Conservation (phyloP, 2,888 invertebrate genomes). For the Electrophaes corylata region DNA sequence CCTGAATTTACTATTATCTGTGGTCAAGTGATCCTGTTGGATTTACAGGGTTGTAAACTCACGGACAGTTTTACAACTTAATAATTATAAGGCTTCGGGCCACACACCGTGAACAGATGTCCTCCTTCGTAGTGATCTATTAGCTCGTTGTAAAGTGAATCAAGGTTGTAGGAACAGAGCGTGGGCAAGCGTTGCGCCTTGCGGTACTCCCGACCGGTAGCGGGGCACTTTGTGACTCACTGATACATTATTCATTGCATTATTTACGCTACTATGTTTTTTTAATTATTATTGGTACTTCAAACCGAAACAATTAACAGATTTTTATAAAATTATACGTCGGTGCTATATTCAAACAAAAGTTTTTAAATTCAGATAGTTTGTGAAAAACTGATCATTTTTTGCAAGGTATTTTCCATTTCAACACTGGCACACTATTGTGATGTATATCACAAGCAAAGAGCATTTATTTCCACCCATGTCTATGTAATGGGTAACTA, state of each 20-base stretch:
- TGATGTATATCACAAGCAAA: no score
- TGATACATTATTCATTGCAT: slow-evolving; percentile 28
- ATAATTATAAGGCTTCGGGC: slow-evolving; percentile 54
- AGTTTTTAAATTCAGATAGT: no score
- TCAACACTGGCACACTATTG: no score
- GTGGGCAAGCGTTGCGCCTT: slow-evolving; percentile 60
- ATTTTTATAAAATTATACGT: no score
- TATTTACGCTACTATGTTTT: neutral
- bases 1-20: slow-evolving; percentile 41
- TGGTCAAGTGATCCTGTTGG: slow-evolving; percentile 47
- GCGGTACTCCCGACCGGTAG: slow-evolving; percentile 60
- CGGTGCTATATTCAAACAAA: no score
- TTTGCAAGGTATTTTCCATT: no score
- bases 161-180: slow-evolving; percentile 46
- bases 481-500: no score
- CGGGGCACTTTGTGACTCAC: slow-evolving; percentile 50
- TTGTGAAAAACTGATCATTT: no score
- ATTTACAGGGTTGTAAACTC: slow-evolving; percentile 50
- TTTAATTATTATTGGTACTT: no score
- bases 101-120: slow-evolving; percentile 61
- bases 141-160: slow-evolving; percentile 41
- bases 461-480: no score
- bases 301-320: no score
- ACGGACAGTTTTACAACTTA: slow-evolving; percentile 55
- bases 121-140: slow-evolving; percentile 65